These are phyloP conservation scores for Onchidella celtica DNA, from an alignment of 2,888 invertebrate species.

Conservation along the genomic window DNA sequence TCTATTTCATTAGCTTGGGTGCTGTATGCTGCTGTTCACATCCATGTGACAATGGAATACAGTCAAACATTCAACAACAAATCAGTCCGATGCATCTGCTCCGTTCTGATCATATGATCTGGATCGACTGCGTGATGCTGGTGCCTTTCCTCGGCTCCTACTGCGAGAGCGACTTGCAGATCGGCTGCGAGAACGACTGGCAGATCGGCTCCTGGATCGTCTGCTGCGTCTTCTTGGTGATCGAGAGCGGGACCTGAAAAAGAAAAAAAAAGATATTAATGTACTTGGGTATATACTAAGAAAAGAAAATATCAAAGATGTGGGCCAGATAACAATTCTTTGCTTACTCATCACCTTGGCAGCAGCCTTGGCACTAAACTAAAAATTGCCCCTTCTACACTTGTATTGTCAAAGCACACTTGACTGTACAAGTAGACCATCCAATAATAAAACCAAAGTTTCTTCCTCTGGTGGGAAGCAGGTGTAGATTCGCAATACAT, in stretches of 20 bases:
- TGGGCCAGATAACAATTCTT: too few species aligned
- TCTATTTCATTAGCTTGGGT: neutral
- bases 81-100: constrained; percentile 49
- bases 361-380: too few species aligned
- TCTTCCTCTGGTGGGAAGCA: too few species aligned
- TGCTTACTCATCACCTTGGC: too few species aligned
- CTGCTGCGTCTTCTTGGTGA: constrained; percentile 51
- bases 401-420: too few species aligned
- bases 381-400: too few species aligned
- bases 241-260: constrained; percentile 47
- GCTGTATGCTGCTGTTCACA: constrained; percentile 24
- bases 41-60: neutral
- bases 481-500: too few species aligned
- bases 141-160: constrained; percentile 58
- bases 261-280: neutral
- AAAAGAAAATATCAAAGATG: too few species aligned
- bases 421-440: too few species aligned
- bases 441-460: too few species aligned
- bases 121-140: constrained; percentile 49
- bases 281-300: neutral
- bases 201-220: constrained; percentile 47
- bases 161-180: constrained; percentile 59
- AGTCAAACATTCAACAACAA: constrained; percentile 12
- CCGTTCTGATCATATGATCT: constrained; percentile 50
- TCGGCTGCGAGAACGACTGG: constrained; percentile 55